Evolutionary conservation across 2,113 vertebrate species (phyloP), one percentile per base, ranked within the genome.

Genomic region (Crypturellus undulatus): DNA sequence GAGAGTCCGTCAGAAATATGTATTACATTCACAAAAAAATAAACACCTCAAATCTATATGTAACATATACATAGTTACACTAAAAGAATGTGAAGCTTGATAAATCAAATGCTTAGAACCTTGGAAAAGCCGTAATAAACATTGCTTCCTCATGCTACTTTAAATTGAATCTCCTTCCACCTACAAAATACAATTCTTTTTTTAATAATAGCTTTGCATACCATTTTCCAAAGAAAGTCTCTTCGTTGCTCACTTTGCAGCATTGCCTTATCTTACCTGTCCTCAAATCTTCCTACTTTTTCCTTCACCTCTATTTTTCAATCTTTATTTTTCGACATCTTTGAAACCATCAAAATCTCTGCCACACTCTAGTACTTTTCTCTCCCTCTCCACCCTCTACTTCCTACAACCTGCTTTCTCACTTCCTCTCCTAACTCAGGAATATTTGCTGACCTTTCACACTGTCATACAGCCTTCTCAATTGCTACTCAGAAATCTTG

Each of bases 1-100:
- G 25, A 58, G 70, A 94, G 62, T 82, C 45, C 72, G 10, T 45
- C 58, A 93, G 94, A 86, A 92, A 90, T 81, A 73, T 36, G 54
- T 24, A 42, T 81, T 67, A 3, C 9, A 21, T 71, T 96, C 40
- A 69, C 19, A 86, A 83, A 85, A 54, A 43, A 4, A 59, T 21
- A 68, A 79, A 10, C 42, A 80, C 47, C 7, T 34, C 7, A 88
- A 88, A 84, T 86, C 25, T 92, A 54, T 25, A 52, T 60, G 2
- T 40, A 80, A 67, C 85, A 26, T 25, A 49, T 40, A 36, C 49
- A n/a, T 76, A 84, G 59, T 60, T 24, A 28, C 9, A 69, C 58
- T 87, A 43, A 40, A 89, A 77, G 25, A 76, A 71, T 20, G 25
- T 47, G 87, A 92, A 84, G 32, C 63, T 91, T 40, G 34, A 11